These are phyloP conservation scores for Terrapene triunguis DNA, from an alignment of 2,113 vertebrate genomes.

Conservation along the genomic window DNA sequence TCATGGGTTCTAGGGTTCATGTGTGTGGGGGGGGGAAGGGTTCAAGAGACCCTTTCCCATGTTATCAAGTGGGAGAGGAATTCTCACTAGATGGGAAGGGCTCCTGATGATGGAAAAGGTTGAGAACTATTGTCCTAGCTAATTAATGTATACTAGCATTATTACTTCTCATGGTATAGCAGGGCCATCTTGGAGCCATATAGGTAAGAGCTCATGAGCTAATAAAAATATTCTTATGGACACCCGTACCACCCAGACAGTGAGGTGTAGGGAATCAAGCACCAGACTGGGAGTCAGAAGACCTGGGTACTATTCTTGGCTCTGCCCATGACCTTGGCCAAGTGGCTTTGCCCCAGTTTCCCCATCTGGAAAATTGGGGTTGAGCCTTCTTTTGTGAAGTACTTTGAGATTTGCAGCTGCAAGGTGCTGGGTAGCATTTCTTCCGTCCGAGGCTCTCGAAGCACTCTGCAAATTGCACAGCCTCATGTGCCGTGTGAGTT, in stretches of 20 bases:
- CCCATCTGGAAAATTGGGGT: background rate
- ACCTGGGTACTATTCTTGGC: background rate
- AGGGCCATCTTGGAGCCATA: background rate
- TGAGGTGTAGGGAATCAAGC: background rate
- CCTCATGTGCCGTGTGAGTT: background rate
- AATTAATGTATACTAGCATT: background rate
- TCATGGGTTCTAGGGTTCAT: background rate
- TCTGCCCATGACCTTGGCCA: background rate
- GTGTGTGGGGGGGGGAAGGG: background rate
- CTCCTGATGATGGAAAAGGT: background rate
- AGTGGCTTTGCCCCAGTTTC: background rate
- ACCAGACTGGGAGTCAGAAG: background rate
- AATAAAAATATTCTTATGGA: background rate
- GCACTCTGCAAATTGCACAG: background rate
- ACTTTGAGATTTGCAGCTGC: background rate
- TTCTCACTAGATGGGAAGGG: background rate
- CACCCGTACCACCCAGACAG: background rate
- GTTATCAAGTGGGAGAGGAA: background rate
- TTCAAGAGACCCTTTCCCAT: background rate
- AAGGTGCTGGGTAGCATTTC: background rate
- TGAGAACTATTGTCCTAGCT: background rate
- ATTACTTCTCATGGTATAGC: background rate
- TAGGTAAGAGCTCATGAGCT: background rate
- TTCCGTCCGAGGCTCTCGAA: background rate
- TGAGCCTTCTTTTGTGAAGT: background rate